phyloP scores from a whole-genome alignment of 1,140 invertebrate species.

The Drosophila pseudoobscura region DNA sequence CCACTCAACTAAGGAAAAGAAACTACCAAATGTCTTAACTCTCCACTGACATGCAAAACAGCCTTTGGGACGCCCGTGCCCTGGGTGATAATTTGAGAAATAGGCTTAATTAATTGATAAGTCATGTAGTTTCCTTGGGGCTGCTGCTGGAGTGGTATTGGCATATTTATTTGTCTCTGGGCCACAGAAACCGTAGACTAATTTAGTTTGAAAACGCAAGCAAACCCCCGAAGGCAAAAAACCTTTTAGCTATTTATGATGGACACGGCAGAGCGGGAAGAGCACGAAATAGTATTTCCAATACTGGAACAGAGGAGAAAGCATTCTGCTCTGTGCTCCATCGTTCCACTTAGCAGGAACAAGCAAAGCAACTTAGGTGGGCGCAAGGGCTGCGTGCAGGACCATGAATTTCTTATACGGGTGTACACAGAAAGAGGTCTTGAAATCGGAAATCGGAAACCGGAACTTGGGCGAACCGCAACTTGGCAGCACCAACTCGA shows the following conservation, averaged over 20 bases:
- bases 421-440: constrained; percentile 55
- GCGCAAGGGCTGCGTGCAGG: constrained; percentile 61
- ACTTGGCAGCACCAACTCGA: constrained; percentile 46
- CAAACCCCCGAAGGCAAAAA: constrained; percentile 59
- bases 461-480: constrained; percentile 68
- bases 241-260: constrained; percentile 73
- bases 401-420: constrained; percentile 75
- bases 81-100: constrained; percentile 76
- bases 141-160: constrained; percentile 17
- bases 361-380: constrained; percentile 75
- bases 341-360: constrained; percentile 57
- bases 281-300: constrained; percentile 36
- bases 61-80: constrained; percentile 20
- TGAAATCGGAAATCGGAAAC: constrained; percentile 79
- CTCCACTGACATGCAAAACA: constrained; percentile 58
- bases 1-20: constrained; percentile 9
- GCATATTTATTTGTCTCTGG: constrained; percentile 67
- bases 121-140: constrained; percentile 54
- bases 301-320: constrained; percentile 10
- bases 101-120: constrained; percentile 76
- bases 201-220: constrained; percentile 61
- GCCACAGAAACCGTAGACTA: constrained; percentile 53
- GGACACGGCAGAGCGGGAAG: constrained; percentile 21
- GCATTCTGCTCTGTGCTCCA: constrained; percentile 14
- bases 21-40: constrained; percentile 45